A percentile compares a stretch with the other conserved stretches of the same genome.
Conservation (phyloP, 2,888 invertebrate genomes). For the Elmis aenea region DNA sequence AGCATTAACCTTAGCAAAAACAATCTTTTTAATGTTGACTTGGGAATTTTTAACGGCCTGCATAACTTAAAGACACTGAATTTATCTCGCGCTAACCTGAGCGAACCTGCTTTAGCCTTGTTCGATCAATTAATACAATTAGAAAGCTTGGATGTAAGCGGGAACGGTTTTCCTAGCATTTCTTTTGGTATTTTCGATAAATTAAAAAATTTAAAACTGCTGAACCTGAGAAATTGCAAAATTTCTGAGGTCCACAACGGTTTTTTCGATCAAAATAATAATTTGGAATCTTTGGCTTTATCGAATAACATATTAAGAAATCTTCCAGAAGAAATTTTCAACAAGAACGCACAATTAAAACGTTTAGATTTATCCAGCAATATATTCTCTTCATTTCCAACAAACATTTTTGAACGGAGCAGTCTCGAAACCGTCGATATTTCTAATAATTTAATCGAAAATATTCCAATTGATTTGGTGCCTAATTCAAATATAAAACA, state of each 20-base stretch:
- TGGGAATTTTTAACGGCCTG: slow-evolving; percentile 7
- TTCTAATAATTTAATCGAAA: slow-evolving; percentile 23
- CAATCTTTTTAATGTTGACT: slow-evolving; percentile 7
- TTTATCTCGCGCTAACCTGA: slow-evolving; percentile 7
- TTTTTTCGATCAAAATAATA: slow-evolving; percentile 20
- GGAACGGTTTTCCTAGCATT: slow-evolving; percentile 14
- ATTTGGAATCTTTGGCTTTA: slow-evolving; percentile 20
- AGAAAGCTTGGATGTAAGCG: slow-evolving; percentile 15
- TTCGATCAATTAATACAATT: slow-evolving; percentile 10
- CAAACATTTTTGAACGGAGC: slow-evolving; percentile 22
- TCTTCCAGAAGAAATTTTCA: slow-evolving; percentile 16
- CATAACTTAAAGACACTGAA: slow-evolving; percentile 1
- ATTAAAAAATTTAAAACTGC: slow-evolving; percentile 7
- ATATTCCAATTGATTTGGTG: slow-evolving; percentile 17
- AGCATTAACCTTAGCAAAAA: slow-evolving; percentile 21
- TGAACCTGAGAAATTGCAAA: slow-evolving; percentile 18
- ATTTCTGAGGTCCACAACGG: slow-evolving; percentile 13
- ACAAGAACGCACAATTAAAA: slow-evolving; percentile 18
- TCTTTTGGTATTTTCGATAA: slow-evolving; percentile 19
- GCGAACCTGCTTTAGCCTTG: slow-evolving; percentile 10
- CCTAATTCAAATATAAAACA: too few relatives aligned
- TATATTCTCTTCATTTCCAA: slow-evolving; percentile 15
- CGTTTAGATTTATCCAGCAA: slow-evolving; percentile 25
- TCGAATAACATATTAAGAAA: slow-evolving; percentile 19
- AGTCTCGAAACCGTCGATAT: slow-evolving; percentile 23